Conservation (phyloP, 2,113 vertebrate genomes). For the Rattus norvegicus region GRCr8 NC_086031.1:28456001-28456500, state of each 20-base stretch:
- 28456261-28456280: background rate
- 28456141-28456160: constrained; percentile 24
- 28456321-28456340: constrained; percentile 41
- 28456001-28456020: too few species aligned
- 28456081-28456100: background rate
- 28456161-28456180: constrained; percentile 22
- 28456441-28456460: background rate
- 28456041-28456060: background rate
- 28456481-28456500: background rate
- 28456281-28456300: constrained; percentile 56
- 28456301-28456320: constrained; percentile 42
- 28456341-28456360: constrained; percentile 3
- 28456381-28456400: background rate
- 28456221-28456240: constrained; percentile 49
- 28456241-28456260: constrained; percentile 63
- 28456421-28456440: background rate
- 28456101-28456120: background rate
- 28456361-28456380: background rate
- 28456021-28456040: background rate
- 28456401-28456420: background rate
- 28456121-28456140: background rate
- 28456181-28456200: constrained; percentile 43
- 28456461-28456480: too few species aligned
- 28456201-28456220: constrained; percentile 36
- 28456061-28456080: background rate